phyloP scores from a whole-genome alignment of 2,888 invertebrate species.

The Scrobipalpa costella region DNA sequence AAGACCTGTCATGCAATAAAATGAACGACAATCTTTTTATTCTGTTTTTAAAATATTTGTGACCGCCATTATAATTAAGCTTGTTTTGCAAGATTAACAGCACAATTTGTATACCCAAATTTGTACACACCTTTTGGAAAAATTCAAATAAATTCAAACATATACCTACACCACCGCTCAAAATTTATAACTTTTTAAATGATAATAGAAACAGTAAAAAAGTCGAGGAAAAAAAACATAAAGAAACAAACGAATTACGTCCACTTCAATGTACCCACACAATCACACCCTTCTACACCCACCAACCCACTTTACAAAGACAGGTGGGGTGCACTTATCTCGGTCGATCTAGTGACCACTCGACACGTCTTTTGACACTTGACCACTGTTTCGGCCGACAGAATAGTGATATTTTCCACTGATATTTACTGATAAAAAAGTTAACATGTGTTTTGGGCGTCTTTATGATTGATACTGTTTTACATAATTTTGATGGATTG shows the following conservation, averaged over 20 bases:
- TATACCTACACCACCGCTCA: no score
- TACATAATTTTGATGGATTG: constrained; percentile 25
- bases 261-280: not conserved
- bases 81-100: no score
- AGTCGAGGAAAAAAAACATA: not conserved
- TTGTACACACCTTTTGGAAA: no score
- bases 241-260: not conserved
- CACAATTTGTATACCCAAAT: no score
- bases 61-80: no score
- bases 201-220: not conserved
- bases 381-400: constrained; percentile 48
- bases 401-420: constrained; percentile 54
- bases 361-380: constrained; percentile 70
- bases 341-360: constrained; percentile 67
- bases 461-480: constrained; percentile 22
- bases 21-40: no score
- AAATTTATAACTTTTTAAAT: no score
- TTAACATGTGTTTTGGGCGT: constrained; percentile 62
- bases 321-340: constrained; percentile 64
- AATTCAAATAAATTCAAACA: no score
- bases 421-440: constrained; percentile 53
- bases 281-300: constrained; percentile 3
- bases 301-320: constrained; percentile 30
- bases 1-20: no score
- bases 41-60: no score